Evolutionary conservation across 2,797 vertebrate genomes (phyloP), one percentile per base, ranked within the genome.

Genomic region (Monodelphis domestica): DNA sequence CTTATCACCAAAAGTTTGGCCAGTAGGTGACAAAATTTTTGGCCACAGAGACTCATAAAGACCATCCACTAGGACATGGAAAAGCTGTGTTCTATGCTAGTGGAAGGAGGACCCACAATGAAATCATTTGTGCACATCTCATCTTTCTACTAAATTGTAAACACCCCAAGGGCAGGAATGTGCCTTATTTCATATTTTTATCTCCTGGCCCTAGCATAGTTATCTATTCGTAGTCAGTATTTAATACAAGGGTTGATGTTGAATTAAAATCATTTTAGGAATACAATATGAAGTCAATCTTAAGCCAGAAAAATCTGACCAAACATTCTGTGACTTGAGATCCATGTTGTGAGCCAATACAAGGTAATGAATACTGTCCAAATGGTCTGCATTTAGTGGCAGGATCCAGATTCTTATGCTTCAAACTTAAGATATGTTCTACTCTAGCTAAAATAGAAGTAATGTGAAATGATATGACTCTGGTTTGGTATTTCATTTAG

Each of bases 311-410:
- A 94, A 87, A 29, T 78, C 28, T 56, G 59, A 89, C 33, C 53
- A 11, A 3, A 52, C 0, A 45, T 90, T 94, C 78, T 96, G 52
- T 88, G 38, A 87, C 55, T 59, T 45, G 89, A 88, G 59, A 95
- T 63, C 57, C 38, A 28, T 90, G 94, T 89, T 92, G 87, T 91
- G 51, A 24, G 30, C 56, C 91, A 92, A 63, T 87, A 93, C 92
- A 93, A 89, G 5, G 10, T 78, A 50, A 84, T 84, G 26, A 84
- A 84, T 50, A 84, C 70, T 84, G 38, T 50, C 24, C 38, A 50
- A 50, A 84, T 84, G 24, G 38, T 10, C 70, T 84, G 70, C 21
- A 28, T 84, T 84, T 84, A 28, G 38, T 84, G 38, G 38, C 38
- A 84, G 24, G 38, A 78, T 0, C 89, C 38, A 56, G 33, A 54